Evolutionary conservation across 92 coral and sea anemone genomes (phyloP), one percentile per base, ranked within the genome.

Genomic region (Actinostola sp.): DNA sequence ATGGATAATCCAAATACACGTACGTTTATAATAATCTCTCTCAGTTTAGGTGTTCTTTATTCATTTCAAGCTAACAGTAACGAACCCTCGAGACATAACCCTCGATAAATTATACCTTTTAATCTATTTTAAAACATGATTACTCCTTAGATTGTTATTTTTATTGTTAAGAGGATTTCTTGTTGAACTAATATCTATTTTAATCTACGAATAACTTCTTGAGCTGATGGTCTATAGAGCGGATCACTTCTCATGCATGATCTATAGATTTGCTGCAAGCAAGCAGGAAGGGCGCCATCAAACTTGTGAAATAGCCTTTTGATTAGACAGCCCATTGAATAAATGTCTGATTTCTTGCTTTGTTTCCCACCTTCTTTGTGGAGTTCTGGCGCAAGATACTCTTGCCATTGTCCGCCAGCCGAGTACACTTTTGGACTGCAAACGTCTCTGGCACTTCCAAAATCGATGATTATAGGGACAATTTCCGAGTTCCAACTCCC

Each of bases 301-400:
- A 29, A 23, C 39, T 68, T 67, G 57, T 59, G 45, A 0, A 61
- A 65, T 16, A 57, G 71, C 15, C 34, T 17, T 33, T 59, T 67
- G 0, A 78, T 59, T 29, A 69, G 19, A 41, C 8, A 69, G 15
- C 76, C 76, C 28, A 78, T 24, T 0, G 76, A 78, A 27, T 67
- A 57, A 8, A 78, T 32, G 42, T 78, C 83, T 10, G 76, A 44
- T 43, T 69, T 57, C 59, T n/a, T 55, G 62, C 75, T 67, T 46
- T 56, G 75, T 25, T 77, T 77, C 0, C 76, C 76, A 4, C 66
- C 34, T 20, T 30, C 19, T 31, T 43, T 34, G 0, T 75, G 75
- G 0, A 77, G 58, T 44, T 77, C 75, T 5, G 82, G 76, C 13
- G 82, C 82, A 30, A 77, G 76, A 20, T 39, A 57, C 16, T 17